Percentiles rank a stretch among this genome's conserved stretches.
phyloP scores from a whole-genome alignment of 2,888 invertebrate species.

The Tetranychus truncatus region DNA sequence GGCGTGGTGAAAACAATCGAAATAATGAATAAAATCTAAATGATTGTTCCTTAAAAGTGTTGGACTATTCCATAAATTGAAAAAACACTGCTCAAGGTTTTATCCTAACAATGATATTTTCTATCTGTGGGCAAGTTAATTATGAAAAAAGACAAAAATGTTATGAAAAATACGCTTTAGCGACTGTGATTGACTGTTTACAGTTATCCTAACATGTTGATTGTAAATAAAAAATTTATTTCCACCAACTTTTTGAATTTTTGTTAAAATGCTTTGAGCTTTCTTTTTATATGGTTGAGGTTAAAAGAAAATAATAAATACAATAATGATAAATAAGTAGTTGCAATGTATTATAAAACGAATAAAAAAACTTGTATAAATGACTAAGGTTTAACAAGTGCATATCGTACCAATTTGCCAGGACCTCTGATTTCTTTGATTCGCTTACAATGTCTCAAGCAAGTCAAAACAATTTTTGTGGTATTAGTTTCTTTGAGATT shows the following conservation, averaged over 20 bases:
- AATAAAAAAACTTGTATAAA: neutral
- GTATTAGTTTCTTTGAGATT: conserved; percentile 30
- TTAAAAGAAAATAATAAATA: neutral
- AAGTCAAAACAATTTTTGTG: conserved; percentile 29
- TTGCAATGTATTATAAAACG: too few relatives aligned
- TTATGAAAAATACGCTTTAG: neutral
- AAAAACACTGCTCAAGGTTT: too few relatives aligned
- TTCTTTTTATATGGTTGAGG: neutral
- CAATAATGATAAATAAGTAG: too few relatives aligned
- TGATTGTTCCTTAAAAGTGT: too few relatives aligned
- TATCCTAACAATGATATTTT: neutral
- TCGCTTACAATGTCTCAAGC: conserved; percentile 32
- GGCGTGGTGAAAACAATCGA: too few relatives aligned
- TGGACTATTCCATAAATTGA: too few relatives aligned
- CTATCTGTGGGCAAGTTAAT: neutral
- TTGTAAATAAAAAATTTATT: neutral
- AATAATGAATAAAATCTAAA: too few relatives aligned
- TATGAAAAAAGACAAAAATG: neutral
- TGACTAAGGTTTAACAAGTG: conserved; percentile 10
- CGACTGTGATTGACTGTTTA: conserved; percentile 1
- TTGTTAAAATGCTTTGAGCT: neutral
- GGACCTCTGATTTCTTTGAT: conserved; percentile 31
- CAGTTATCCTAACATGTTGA: neutral
- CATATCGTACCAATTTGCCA: conserved; percentile 30
- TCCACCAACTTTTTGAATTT: neutral